Evolutionary conservation across 2,888 invertebrate species (phyloP), one percentile per base, ranked within the genome.

Genomic region (Endomychus coccineus): DNA sequence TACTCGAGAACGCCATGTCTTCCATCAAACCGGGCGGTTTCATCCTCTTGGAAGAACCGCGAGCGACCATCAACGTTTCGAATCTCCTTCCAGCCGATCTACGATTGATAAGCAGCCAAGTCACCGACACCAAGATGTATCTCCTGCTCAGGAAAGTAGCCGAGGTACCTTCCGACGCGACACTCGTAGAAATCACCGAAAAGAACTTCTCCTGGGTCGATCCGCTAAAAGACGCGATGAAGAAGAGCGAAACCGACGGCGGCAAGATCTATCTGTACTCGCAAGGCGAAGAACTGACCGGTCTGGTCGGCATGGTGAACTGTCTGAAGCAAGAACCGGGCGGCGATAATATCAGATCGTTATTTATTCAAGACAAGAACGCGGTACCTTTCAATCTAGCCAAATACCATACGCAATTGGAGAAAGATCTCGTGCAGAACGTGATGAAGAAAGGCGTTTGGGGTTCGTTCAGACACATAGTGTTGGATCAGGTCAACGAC

Each of bases 251-350:
- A 56, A 61, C 64, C 14, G 74, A 74, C 40, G 71, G 69, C 16
- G 70, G 69, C 16, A 77, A 79, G 49, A 73, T 87, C 36, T 75
- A 80, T 52, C 59, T 88, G 21, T 77, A 83, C 35, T 74, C 81
- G 39, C 74, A 80, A 54, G 78, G 80, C 25, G 77, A 81, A 51
- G 73, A 79, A 40, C 61, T 73, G 15, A 74, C 76, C 60, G 96
- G 97, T 32, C 72, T 88, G 44, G 71, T 94, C 37, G 97, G 97
- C 27, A 72, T 97, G 60, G 80, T 85, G 55, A 84, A 90, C 59
- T 98, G 97, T 64, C 72, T 97, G 48, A 82, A 83, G 55, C 80
- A 78, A 52, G 96, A 96, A 71, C 75, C 83, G 4, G 91, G 90
- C 45, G 92, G 92, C 12, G 69, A 71, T 39, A 78, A 78, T 50